These are phyloP conservation scores for Strigamia transsilvanica DNA, from an alignment of 2,888 invertebrate species.

Conservation along the genomic window DNA sequence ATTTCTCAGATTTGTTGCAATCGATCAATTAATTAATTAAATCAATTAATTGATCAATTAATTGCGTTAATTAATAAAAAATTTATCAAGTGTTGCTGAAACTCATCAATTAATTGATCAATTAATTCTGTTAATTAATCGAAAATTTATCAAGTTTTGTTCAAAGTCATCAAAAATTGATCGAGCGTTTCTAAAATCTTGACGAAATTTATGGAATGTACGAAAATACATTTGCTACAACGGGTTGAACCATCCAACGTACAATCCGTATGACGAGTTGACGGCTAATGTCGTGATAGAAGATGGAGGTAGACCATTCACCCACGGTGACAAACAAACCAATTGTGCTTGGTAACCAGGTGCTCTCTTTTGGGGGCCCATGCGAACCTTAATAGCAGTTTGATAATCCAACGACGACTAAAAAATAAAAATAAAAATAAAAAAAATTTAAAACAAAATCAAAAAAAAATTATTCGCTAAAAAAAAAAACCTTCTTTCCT, in stretches of 20 bases:
- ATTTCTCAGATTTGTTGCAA: no score
- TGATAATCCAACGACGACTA: slow-evolving; percentile 62
- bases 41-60: no score
- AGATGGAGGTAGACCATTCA: slow-evolving; percentile 80
- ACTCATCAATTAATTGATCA: no score
- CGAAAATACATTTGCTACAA: no score
- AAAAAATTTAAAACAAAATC: not conserved
- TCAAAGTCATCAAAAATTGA: no score
- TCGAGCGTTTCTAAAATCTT: no score
- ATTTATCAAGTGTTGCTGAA: not conserved
- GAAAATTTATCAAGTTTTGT: no score
- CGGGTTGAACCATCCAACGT: slow-evolving; percentile 67
- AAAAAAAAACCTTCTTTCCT: slow-evolving; percentile 48
- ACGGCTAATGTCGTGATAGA: slow-evolving; percentile 88
- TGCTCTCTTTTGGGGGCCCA: slow-evolving; percentile 82
- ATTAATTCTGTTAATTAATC: no score
- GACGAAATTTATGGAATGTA: no score
- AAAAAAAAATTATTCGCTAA: not conserved
- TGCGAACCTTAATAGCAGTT: slow-evolving; percentile 73
- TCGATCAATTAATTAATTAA: no score
- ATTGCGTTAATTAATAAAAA: not conserved
- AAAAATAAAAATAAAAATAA: slow-evolving; percentile 18
- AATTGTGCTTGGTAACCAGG: slow-evolving; percentile 98
- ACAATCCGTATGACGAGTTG: slow-evolving; percentile 98
- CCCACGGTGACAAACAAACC: slow-evolving; percentile 88